phyloP scores from a whole-genome alignment of 2,888 invertebrate species.

The Oxyteleia sp. region DNA sequence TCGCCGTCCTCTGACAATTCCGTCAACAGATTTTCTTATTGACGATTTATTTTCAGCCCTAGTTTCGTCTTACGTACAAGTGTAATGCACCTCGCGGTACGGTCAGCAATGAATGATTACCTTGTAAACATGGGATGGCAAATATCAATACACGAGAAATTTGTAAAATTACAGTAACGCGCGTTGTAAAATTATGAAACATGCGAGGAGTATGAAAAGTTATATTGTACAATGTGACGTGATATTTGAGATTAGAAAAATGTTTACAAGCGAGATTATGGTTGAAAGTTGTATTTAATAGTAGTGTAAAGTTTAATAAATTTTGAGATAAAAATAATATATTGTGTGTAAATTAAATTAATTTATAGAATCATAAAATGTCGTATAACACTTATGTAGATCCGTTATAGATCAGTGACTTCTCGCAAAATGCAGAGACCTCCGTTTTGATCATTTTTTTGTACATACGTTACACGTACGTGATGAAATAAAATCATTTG shows the following conservation, averaged over 20 bases:
- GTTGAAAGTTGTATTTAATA: not conserved
- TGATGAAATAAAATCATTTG: too few species aligned
- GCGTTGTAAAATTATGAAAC: not conserved
- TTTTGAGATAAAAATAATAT: not conserved
- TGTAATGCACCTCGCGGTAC: slow-evolving; percentile 23
- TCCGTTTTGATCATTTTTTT: too few species aligned
- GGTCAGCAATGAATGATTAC: not conserved
- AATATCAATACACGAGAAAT: not conserved
- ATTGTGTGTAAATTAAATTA: not conserved
- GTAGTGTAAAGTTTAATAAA: not conserved
- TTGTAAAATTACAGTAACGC: not conserved
- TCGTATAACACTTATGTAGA: not conserved
- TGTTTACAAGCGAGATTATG: not conserved
- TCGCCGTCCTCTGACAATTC: slow-evolving; percentile 29
- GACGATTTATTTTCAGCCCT: slow-evolving; percentile 14
- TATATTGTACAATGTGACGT: not conserved
- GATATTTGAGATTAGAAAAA: too few species aligned
- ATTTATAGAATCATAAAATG: not conserved
- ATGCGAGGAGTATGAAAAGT: not conserved
- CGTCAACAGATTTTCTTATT: slow-evolving; percentile 54
- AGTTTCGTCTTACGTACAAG: slow-evolving; percentile 17
- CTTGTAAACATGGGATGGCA: not conserved
- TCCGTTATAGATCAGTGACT: not conserved
- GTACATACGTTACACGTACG: too few species aligned
- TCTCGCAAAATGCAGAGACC: too few species aligned